A percentile compares a stretch with the other conserved stretches of the same genome.
Conservation (phyloP, 2,113 vertebrate species). For the Callorhinus ursinus region DNA sequence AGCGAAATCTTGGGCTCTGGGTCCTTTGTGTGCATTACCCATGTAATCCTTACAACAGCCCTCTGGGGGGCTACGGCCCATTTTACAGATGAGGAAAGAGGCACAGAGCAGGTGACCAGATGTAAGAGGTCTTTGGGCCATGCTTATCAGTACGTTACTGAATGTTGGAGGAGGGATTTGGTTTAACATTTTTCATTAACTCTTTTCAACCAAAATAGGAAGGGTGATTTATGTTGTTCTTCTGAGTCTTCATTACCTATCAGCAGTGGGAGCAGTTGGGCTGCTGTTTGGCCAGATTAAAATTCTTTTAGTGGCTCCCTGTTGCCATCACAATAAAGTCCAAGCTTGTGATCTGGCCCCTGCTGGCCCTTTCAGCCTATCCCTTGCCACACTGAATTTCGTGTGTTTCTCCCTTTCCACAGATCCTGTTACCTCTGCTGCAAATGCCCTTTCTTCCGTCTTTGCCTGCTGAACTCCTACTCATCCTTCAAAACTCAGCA, state of each 20-base stretch:
- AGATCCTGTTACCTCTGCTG: neutral
- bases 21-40: rapidly evolving
- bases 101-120: neutral
- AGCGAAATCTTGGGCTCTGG: neutral
- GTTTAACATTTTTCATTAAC: neutral
- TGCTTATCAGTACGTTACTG: neutral
- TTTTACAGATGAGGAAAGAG: neutral
- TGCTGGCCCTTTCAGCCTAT: neutral
- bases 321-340: neutral
- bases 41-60: neutral
- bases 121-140: neutral
- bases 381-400: neutral
- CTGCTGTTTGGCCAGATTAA: neutral
- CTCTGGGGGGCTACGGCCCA: neutral
- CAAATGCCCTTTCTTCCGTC: neutral
- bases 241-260: neutral
- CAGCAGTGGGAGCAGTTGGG: neutral
- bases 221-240: neutral
- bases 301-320: neutral
- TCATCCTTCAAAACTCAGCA: neutral
- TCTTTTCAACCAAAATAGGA: neutral
- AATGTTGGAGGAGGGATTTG: neutral
- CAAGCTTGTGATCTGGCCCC: neutral
- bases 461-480: neutral
- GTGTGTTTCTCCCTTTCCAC: neutral